A percentile compares a stretch with the other conserved stretches of the same genome.
phyloP scores from a whole-genome alignment of 2,797 vertebrate genomes.

The Podarcis siculus region DNA sequence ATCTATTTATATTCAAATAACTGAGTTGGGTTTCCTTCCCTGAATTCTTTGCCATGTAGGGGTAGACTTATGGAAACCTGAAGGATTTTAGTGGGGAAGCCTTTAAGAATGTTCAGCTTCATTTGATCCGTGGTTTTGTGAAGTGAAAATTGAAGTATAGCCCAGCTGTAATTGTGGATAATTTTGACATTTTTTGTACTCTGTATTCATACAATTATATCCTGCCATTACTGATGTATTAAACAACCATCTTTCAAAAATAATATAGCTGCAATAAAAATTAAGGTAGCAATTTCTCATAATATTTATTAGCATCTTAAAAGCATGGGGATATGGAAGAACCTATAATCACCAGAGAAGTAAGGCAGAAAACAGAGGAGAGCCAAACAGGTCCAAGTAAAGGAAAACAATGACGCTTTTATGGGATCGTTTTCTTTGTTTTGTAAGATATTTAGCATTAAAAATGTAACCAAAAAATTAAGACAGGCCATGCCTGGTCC shows the following conservation, averaged over 20 bases:
- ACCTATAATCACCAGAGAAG: not conserved
- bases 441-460: not conserved
- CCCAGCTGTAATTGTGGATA: not conserved
- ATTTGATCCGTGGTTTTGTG: accelerated
- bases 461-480: not conserved
- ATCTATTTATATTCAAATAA: not conserved
- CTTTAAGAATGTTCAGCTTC: not conserved
- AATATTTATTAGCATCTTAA: not conserved
- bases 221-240: not conserved
- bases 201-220: not conserved
- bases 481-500: not conserved
- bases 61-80: not conserved
- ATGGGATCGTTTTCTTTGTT: not conserved
- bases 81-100: not conserved
- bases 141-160: not conserved
- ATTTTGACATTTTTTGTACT: constrained; percentile 1
- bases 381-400: not conserved
- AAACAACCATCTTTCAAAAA: not conserved
- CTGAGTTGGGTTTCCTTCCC: accelerated
- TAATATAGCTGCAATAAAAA: not conserved
- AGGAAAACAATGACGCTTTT: not conserved
- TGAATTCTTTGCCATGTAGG: not conserved
- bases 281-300: constrained; percentile 13
- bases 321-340: not conserved
- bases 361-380: not conserved